Evolutionary conservation across 2,888 invertebrate species (phyloP), one percentile per base, ranked within the genome.

Genomic region (Mimumesa dahlbomi): DNA sequence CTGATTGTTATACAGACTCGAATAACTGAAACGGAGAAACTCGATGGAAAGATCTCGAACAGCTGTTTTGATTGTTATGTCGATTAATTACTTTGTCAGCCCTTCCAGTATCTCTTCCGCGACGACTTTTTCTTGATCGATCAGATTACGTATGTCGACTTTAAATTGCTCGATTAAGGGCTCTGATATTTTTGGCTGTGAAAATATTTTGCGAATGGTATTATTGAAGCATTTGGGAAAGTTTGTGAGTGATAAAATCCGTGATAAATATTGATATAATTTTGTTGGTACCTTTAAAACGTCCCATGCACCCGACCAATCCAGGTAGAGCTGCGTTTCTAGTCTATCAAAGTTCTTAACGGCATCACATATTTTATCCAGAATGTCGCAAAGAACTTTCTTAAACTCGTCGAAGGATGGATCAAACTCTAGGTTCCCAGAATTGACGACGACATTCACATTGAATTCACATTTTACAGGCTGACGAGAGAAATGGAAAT

Each of bases 401-500:
- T 93, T 93, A 83, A 97, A 95, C 86, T 94, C 94, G 56, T 93
- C 93, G 81, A 95, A 95, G 0, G 93, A 90, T 0, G 96, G 96
- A 74, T 93, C 94, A 81, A 96, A 95, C 14, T 91, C 91, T 45
- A 95, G 91, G 0, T 92, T 91, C 21, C 94, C 93, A 34, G 91
- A 91, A 85, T 91, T 90, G 52, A 93, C 92, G 7, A 91, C 88
- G 49, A 94, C 87, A 81, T 91, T 92, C 34, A 94, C 90, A 48
- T 92, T 90, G 79, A 95, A 94, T 0, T 94, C 94, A 79, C 65
- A 61, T 4, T n/a, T 36, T 18, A n/a, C 40, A 2, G 70, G 56
- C 79, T 79, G 43, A 13, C 22, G 34, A 16, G 2, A 18, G 54
- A 6, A 19, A 48, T n/a, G n/a, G n/a, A n/a, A n/a, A n/a, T n/a